Conservation (phyloP, 2,797 vertebrate species). For the Bucorvus abyssinicus region DNA sequence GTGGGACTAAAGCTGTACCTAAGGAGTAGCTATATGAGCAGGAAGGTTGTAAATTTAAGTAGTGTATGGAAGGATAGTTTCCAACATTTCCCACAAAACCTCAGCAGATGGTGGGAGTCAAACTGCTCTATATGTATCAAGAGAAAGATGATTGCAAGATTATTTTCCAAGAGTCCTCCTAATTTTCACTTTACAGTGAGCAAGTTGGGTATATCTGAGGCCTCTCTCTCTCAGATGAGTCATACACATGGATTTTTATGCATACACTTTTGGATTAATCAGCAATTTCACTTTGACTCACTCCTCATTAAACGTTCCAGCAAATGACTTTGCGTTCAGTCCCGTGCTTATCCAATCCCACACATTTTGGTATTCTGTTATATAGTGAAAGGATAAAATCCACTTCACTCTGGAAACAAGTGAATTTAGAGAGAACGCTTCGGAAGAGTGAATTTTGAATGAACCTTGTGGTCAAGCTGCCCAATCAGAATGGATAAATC, state of each 20-base stretch:
- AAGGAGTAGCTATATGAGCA: neutral
- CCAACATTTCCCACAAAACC: neutral
- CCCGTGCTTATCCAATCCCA: neutral
- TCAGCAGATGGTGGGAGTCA: neutral
- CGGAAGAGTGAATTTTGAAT: neutral
- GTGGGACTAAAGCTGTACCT: neutral
- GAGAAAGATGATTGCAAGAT: neutral
- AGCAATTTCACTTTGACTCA: slow-evolving; percentile 35
- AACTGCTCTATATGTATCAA: neutral
- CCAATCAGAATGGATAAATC: neutral
- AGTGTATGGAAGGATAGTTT: neutral
- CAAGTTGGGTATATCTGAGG: neutral
- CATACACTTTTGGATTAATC: slow-evolving; percentile 9
- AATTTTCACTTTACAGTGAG: neutral
- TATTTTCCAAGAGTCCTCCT: neutral
- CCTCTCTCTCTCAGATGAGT: neutral
- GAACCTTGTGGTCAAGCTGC: neutral
- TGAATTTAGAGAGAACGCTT: neutral
- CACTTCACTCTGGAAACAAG: neutral
- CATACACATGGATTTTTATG: neutral
- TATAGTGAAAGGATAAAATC: neutral
- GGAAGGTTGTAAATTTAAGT: neutral
- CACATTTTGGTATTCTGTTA: neutral
- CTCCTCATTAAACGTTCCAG: neutral
- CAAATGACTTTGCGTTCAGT: neutral